Percentiles rank a stretch among this genome's conserved stretches.
Evolutionary conservation across 2,888 invertebrate species (phyloP).

Genomic region (Leptura quadrifasciata): DNA sequence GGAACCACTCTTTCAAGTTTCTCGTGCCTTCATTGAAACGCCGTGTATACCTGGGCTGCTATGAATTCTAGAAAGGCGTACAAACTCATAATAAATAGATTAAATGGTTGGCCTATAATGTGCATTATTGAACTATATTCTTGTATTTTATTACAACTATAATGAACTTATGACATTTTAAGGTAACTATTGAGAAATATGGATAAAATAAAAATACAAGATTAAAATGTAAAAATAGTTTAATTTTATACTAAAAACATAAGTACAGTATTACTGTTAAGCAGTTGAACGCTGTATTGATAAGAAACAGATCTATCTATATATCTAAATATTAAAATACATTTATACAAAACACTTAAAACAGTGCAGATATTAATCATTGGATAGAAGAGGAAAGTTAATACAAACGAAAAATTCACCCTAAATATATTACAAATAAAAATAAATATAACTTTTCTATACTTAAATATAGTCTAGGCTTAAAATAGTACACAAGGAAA

Average conservation of each 20-base stretch:
- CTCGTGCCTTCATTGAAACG: too few relatives aligned
- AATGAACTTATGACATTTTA: too few relatives aligned
- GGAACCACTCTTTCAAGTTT: too few relatives aligned
- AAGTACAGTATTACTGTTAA: constrained; percentile 25
- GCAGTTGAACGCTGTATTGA: constrained; percentile 11
- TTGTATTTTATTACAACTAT: too few relatives aligned
- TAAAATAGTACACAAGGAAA: constrained; percentile 17
- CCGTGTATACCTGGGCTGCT: too few relatives aligned
- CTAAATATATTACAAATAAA: constrained; percentile 25
- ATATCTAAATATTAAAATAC: constrained; percentile 23
- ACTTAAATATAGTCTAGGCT: constrained; percentile 1
- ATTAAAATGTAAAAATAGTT: constrained; percentile 32
- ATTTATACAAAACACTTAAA: constrained; percentile 40
- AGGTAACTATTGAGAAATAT: too few relatives aligned
- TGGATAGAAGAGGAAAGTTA: constrained; percentile 3
- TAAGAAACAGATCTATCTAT: constrained; percentile 24
- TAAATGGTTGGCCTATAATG: too few relatives aligned
- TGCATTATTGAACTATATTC: too few relatives aligned
- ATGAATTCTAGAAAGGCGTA: too few relatives aligned
- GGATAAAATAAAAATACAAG: not conserved
- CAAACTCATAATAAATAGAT: too few relatives aligned
- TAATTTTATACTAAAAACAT: constrained; percentile 33
- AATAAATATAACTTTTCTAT: constrained; percentile 29
- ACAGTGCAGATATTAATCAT: constrained; percentile 24
- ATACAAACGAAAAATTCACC: constrained; percentile 15